Evolutionary conservation across 2,888 invertebrate species (phyloP), one percentile per base, ranked within the genome.

Genomic region (Notodonta ziczac): DNA sequence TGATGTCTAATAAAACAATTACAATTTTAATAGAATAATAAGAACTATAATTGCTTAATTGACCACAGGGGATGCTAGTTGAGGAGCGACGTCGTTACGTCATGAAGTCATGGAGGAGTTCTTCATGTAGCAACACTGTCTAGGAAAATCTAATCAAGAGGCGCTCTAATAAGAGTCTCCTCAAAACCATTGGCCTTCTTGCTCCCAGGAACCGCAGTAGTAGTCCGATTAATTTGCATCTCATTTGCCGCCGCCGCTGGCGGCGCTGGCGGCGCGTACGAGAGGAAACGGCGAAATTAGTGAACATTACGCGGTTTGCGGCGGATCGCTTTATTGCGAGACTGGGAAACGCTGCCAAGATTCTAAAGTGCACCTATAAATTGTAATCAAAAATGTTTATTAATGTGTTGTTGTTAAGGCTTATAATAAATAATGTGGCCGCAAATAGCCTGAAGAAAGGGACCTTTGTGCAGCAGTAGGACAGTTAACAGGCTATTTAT

Each of bases 151-250:
- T 46, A 46, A 46, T 46, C n/a, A 46, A 5, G 46, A 46, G 10
- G 46, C 2, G 13, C 10, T 46, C 46, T 46, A 46, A 46, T n/a
- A 9, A n/a, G 46, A 13, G n/a, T 46, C 10, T n/a, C 46, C 46
- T 13, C 6, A 46, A n/a, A n/a, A 46, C n/a, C n/a, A 46, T 46
- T 46, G 13, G n/a, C n/a, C 10, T 46, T 13, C 46, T 5, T n/a
- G 13, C 46, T 46, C 13, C 5, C 46, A 46, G 5, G 10, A n/a
- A 46, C 24, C 24, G 24, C 13, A 9, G 46, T 10, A 46, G 46
- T 50, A 16, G 16, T 66, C 62, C 65, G 62, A 73, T 68, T 75
- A 68, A 74, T 75, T 74, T 74, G 76, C 73, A 74, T 74, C 66
- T 75, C 68, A 74, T 75, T 74, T 73, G 59, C 61, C 50, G 51